Evolutionary conservation across 2,113 vertebrate species (phyloP), one percentile per base, ranked within the genome.

Genomic region (Pyrgilauda ruficollis): DNA sequence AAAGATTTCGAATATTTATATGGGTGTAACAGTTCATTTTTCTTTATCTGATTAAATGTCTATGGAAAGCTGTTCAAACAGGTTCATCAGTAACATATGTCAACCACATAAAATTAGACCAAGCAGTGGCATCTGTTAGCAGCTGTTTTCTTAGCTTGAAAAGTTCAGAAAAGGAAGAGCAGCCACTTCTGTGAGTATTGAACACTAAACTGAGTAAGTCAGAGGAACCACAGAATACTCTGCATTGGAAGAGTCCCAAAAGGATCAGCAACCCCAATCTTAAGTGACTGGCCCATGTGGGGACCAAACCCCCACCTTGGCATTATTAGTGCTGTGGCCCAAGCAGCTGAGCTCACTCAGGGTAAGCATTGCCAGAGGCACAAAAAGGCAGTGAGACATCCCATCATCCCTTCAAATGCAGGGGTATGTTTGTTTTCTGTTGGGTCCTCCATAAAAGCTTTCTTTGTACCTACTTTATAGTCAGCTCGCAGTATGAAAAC

Each of bases 281-380:
- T 2, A 6, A 22, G 37, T 12, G 63, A 27, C 14, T 5, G 52
- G 26, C 26, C 13, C 31, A 13, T 6, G 14, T 21, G 27, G 62
- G 35, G 22, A 27, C 15, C 62, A 37, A 37, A 27, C 7, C 20
- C 52, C 4, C 15, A 6, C 15, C 31, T 2, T 15, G 63, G 33
- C 4, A 2, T 27, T 37, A 5, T 8, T 3, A 7, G 44, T 22
- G 53, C 37, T 0, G 0, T 13, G 43, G 28, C 44, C 43, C 50
- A 13, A 7, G 9, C 50, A 24, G 20, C 61, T 43, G 31, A 58
- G 52, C 44, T 50, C 35, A 26, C 21, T 44, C 37, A 8, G 37
- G 53, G 53, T 15, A 3, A 52, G 16, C 17, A 12, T 11, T 94
- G 62, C 67, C 52, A 78, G 4, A 20, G 43, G 26, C 27, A 81